Evolutionary conservation across 2,888 invertebrate species (phyloP).

Genomic region (Dicycla oo): DNA sequence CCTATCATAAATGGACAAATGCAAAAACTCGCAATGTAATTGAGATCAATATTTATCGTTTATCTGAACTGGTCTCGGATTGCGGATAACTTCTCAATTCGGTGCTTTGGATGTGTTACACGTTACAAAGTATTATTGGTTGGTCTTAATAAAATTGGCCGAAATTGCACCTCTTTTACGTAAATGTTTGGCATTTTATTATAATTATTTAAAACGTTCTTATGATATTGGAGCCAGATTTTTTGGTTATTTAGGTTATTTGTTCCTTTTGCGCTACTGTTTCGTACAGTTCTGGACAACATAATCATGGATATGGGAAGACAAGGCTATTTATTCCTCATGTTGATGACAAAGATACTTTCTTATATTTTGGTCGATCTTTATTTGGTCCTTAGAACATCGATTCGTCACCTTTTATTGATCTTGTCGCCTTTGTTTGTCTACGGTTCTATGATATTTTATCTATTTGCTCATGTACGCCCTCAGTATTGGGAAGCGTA

Average conservation of each 20-base stretch:
- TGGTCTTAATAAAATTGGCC: conserved; percentile 9
- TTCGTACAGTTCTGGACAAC: background rate
- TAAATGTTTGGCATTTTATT: conserved; percentile 21
- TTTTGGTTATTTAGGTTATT: conserved; percentile 23
- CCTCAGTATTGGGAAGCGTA: background rate
- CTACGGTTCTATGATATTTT: too few relatives aligned
- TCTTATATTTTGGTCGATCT: conserved; percentile 16
- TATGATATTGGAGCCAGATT: background rate
- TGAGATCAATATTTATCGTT: conserved; percentile 51
- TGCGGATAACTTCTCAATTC: conserved; percentile 52
- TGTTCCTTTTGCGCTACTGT: background rate
- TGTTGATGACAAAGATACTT: background rate
- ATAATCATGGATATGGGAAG: background rate
- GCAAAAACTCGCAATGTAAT: conserved; percentile 51
- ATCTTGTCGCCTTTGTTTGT: background rate
- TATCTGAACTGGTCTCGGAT: conserved; percentile 42
- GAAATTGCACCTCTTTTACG: conserved; percentile 30
- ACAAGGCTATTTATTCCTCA: conserved; percentile 29
- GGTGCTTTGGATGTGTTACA: conserved; percentile 29
- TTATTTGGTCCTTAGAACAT: background rate
- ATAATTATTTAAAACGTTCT: background rate
- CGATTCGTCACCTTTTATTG: background rate
- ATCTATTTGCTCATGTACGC: too few relatives aligned
- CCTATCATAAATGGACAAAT: conserved; percentile 42
- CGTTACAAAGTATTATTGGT: conserved; percentile 24